Evolutionary conservation across 2,797 vertebrate genomes (phyloP), one percentile per base, ranked within the genome.

Genomic region (Cyclura pinguis): DNA sequence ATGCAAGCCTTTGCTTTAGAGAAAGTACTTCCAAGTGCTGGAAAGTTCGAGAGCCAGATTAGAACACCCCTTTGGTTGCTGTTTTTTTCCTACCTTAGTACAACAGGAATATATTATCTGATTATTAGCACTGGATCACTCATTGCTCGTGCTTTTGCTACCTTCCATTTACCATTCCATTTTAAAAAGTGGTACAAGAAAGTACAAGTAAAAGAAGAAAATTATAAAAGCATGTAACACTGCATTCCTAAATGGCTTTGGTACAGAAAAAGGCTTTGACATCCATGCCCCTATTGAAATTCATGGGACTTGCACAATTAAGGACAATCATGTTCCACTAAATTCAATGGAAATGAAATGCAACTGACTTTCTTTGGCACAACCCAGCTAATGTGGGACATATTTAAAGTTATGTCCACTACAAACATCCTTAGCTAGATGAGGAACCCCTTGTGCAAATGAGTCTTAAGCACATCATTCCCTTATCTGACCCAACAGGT

Each of bases 161-260:
- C 86, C 87, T 95, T 95, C 91, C 92, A 91, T 94, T 94, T 95
- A 92, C 32, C 87, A 93, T 94, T 91, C 57, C 89, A 73, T 86
- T 90, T 62, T 27, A 94, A 90, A 67, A 94, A 93, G 93, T 92
- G 90, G 92, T 95, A 55, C 42, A 92, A 92, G 87, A 55, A 85
- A 47, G 42, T 47, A 4, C 42, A 47, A 47, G 4, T 47, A 47
- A 47, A 47, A 47, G 2, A 47, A 47, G 42, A 74, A 72, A 55
- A 77, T 20, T 13, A 55, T 47, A 59, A 50, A 59, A 87, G 6
- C 55, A 38, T 24, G 13, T 84, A 82, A 42, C 35, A n/a, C 32
- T 13, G 13, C 73, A 77, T 29, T 29, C 29, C 62, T 84, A 57
- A 83, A 73, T 16, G 64, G 24, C 7, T 72, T 72, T 29, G 59